Evolutionary conservation across 2,888 invertebrate genomes (phyloP).

Genomic region (Lochmaea capreae): DNA sequence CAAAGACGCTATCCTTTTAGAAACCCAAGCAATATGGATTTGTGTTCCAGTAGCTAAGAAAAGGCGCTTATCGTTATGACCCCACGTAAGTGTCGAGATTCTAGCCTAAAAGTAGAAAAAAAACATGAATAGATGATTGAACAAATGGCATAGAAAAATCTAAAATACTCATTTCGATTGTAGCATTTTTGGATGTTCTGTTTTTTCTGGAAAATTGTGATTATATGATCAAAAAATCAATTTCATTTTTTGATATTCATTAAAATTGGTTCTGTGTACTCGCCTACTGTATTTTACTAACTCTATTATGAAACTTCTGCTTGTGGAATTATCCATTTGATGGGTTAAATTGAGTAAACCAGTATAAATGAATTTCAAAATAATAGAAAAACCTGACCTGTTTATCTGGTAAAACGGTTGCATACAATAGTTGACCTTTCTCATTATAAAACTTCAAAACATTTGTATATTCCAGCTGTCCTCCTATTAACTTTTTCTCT

Average conservation of each 20-base stretch:
- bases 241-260: too few species aligned
- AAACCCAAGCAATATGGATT: constrained; percentile 94
- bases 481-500: constrained; percentile 55
- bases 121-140: too few species aligned
- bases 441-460: constrained; percentile 93
- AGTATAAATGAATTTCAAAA: neutral
- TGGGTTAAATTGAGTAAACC: too few species aligned
- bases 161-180: too few species aligned
- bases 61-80: constrained; percentile 94
- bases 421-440: constrained; percentile 83
- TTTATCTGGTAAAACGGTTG: constrained; percentile 81
- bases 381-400: constrained; percentile 41
- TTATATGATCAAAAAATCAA: too few species aligned
- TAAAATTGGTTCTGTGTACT: too few species aligned
- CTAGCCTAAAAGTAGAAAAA: constrained; percentile 71
- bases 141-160: too few species aligned
- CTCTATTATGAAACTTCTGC: too few species aligned
- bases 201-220: too few species aligned
- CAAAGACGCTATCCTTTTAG: constrained; percentile 88
- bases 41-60: constrained; percentile 94
- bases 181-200: too few species aligned
- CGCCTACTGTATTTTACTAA: too few species aligned
- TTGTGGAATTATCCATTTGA: too few species aligned
- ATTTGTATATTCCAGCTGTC: constrained; percentile 76
- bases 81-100: constrained; percentile 97